phyloP scores from a whole-genome alignment of 2,113 vertebrate genomes.

The Esox niger region DNA sequence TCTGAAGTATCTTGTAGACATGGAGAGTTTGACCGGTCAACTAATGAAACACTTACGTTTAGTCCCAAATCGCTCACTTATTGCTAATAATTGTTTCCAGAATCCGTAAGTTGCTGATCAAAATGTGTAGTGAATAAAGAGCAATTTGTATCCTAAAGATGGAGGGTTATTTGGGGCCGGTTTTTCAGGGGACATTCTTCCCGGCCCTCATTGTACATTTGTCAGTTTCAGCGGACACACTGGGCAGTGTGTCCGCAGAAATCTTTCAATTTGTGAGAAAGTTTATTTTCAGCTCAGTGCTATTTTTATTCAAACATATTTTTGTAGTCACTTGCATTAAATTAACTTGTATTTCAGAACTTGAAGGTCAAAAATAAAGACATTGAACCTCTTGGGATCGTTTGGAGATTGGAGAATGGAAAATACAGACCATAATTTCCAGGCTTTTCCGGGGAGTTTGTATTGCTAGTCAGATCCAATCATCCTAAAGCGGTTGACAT shows the following conservation, averaged over 20 bases:
- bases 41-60: slow-evolving; percentile 4
- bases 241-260: slow-evolving; percentile 20
- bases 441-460: slow-evolving; percentile 10
- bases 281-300: slow-evolving; percentile 29
- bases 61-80: too few relatives aligned
- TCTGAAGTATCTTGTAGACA: background rate
- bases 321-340: slow-evolving; percentile 23
- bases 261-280: slow-evolving; percentile 5
- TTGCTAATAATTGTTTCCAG: too few relatives aligned
- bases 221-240: slow-evolving; percentile 23
- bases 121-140: too few relatives aligned
- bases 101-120: too few relatives aligned
- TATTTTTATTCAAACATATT: slow-evolving; percentile 45
- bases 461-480: slow-evolving; percentile 9
- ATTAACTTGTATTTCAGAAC: slow-evolving; percentile 26
- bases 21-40: slow-evolving; percentile 13
- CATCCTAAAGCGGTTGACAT: background rate
- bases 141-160: too few relatives aligned
- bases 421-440: slow-evolving; percentile 29
- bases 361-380: slow-evolving; percentile 18
- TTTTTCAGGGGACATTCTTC: slow-evolving; percentile 53
- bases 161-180: slow-evolving; percentile 14
- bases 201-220: slow-evolving; percentile 36
- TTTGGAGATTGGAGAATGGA: slow-evolving; percentile 5
- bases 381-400: slow-evolving; percentile 22